phyloP scores from a whole-genome alignment of 2,797 vertebrate genomes.

The Triplophysa bombifrons region DNA sequence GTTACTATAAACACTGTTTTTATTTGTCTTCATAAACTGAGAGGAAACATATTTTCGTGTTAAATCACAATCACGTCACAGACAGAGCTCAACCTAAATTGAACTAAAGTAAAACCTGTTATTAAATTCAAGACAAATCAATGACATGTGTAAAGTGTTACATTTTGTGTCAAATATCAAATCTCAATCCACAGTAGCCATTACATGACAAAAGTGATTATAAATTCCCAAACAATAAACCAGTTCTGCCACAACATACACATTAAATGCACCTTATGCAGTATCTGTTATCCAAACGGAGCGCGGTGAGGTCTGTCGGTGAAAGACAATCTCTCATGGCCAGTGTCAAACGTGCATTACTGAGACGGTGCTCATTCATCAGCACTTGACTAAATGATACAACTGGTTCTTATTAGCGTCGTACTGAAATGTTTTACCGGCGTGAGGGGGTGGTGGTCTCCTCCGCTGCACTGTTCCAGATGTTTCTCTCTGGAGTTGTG shows the following conservation, averaged over 20 bases:
- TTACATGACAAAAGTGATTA: conserved; percentile 18
- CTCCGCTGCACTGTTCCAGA: conserved; percentile 52
- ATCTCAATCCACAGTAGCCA: conserved; percentile 23
- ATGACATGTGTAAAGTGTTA: neutral
- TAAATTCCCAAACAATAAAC: neutral
- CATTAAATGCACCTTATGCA: neutral
- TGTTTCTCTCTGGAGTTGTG: conserved; percentile 47
- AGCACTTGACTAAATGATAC: conserved; percentile 53
- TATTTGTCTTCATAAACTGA: neutral
- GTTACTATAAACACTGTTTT: neutral
- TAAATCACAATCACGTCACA: neutral
- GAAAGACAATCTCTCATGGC: conserved; percentile 43
- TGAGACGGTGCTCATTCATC: conserved; percentile 53
- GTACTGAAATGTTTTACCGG: conserved; percentile 52
- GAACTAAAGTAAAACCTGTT: neutral
- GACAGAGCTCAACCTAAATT: neutral
- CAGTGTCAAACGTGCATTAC: conserved; percentile 18
- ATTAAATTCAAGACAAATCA: too few species aligned
- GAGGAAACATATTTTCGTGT: neutral
- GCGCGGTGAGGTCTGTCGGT: conserved; percentile 7
- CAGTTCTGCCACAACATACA: neutral
- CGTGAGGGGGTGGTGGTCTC: conserved; percentile 23
- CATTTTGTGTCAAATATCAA: conserved; percentile 33
- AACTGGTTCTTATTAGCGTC: conserved; percentile 58
- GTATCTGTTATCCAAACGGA: conserved; percentile 6